Percentiles rank a stretch among this genome's conserved stretches.
These are phyloP conservation scores for Eulemur rufifrons DNA, from an alignment of 2,113 vertebrate species.

Conservation along the genomic window DNA sequence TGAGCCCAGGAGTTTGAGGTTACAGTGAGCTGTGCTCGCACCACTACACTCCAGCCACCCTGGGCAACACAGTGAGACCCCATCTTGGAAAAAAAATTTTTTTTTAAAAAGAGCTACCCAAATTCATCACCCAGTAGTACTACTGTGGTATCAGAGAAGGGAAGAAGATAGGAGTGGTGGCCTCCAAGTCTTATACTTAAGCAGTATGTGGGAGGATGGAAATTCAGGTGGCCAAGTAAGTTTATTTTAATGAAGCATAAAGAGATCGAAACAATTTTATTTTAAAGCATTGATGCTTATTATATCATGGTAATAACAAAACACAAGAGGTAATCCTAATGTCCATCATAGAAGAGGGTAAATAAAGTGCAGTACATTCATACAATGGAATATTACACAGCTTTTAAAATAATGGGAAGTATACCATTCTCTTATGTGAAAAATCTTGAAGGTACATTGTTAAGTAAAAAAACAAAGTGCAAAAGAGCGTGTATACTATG, in stretches of 20 bases:
- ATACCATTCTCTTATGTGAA: background rate
- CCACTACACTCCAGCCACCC: too few relatives aligned
- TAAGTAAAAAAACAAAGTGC: background rate
- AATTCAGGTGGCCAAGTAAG: background rate
- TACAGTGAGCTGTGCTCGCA: too few relatives aligned
- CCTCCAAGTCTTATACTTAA: background rate
- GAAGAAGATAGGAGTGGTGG: background rate
- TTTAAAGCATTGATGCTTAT: background rate
- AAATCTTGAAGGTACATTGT: background rate
- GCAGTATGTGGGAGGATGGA: background rate
- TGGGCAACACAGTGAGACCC: too few relatives aligned
- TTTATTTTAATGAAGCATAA: constrained; percentile 7
- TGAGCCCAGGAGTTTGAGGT: too few relatives aligned
- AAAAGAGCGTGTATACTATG: background rate
- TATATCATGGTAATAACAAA: background rate
- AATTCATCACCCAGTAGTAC: background rate
- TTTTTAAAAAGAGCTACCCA: background rate
- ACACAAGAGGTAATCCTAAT: background rate
- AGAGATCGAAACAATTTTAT: constrained; percentile 35
- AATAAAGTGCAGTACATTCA: background rate
- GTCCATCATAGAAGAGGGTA: background rate
- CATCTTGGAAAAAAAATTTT: too few relatives aligned
- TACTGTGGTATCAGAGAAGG: background rate
- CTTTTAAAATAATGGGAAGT: background rate
- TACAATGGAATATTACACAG: background rate